phyloP scores from a whole-genome alignment of 2,113 vertebrate genomes.

The Sus scrofa region T2T-Sscrofa CM000814.6:89692501-89693000 shows the following conservation, averaged over 20 bases:
- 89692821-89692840: not conserved
- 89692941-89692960: not conserved
- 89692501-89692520: not conserved
- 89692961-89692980: not conserved
- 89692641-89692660: constrained; percentile 21
- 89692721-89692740: not conserved
- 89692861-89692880: not conserved
- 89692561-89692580: not conserved
- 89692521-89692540: not conserved
- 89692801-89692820: not conserved
- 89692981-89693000: not conserved
- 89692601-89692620: constrained; percentile 30
- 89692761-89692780: not conserved
- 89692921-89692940: not conserved
- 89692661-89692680: constrained; percentile 44
- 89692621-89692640: constrained; percentile 1
- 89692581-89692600: constrained; percentile 32
- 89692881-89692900: not conserved
- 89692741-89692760: not conserved
- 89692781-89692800: not conserved
- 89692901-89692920: not conserved
- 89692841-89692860: not conserved
- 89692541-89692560: not conserved
- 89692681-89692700: not conserved
- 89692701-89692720: constrained; percentile 27